A percentile compares a stretch with the other conserved stretches of the same genome.
Evolutionary conservation across 1,140 invertebrate genomes (phyloP).

Genomic region (Aphelinus atriplicis): DNA sequence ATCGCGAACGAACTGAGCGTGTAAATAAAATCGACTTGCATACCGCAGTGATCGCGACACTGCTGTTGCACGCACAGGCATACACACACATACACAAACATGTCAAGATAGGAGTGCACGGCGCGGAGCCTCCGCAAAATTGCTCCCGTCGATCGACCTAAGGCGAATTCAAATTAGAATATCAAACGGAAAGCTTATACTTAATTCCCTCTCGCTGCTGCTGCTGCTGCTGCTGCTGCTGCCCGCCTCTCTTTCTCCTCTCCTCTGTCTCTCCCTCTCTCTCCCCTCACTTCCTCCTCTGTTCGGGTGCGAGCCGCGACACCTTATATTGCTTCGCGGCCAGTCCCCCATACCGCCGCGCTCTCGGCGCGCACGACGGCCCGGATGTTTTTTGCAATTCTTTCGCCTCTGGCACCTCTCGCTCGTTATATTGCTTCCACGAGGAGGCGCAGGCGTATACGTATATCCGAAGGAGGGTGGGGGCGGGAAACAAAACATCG

Average conservation of each 20-base stretch:
- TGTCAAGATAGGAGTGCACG: too few relatives aligned
- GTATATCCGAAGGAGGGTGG: too few relatives aligned
- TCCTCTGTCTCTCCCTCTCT: background rate
- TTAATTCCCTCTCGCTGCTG: background rate
- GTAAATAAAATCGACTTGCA: slow-evolving; percentile 26
- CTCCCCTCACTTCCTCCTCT: background rate
- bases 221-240: background rate
- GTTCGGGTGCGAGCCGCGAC: too few relatives aligned
- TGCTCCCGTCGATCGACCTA: slow-evolving; percentile 4
- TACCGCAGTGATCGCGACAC: background rate
- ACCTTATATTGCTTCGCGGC: too few relatives aligned
- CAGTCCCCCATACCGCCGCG: too few relatives aligned
- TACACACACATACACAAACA: background rate
- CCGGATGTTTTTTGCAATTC: too few relatives aligned
- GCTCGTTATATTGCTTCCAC: too few relatives aligned
- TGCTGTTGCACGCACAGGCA: background rate
- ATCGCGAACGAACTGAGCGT: background rate
- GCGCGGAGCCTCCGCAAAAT: slow-evolving; percentile 23
- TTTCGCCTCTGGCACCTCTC: too few relatives aligned
- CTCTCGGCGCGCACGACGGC: too few relatives aligned
- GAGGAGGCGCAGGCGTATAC: too few relatives aligned
- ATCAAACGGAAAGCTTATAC: slow-evolving; percentile 27
- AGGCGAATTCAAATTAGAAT: slow-evolving; percentile 38
- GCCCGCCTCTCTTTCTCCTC: slow-evolving; percentile 1
- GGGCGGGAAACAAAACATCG: too few relatives aligned